A percentile compares a stretch with the other conserved stretches of the same genome.
Conservation (phyloP, 2,113 vertebrate genomes). For the Dissostichus mawsoni region DNA sequence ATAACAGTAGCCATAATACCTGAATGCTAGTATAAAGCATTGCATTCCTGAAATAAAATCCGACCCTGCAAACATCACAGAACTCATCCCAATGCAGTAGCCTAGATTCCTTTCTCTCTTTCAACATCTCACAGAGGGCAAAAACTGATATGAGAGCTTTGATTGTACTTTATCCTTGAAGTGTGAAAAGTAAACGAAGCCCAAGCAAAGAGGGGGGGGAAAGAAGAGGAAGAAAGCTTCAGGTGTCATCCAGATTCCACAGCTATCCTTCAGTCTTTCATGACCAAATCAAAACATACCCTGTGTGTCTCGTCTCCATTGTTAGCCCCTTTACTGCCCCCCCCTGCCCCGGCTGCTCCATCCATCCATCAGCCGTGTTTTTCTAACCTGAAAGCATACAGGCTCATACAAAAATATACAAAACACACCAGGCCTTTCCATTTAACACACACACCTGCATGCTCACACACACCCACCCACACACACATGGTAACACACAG, state of each 20-base stretch:
- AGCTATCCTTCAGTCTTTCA: slow-evolving; percentile 66
- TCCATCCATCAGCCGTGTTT: slow-evolving; percentile 64
- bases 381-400: slow-evolving; percentile 43
- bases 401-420: slow-evolving; percentile 12
- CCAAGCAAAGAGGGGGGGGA: slow-evolving; percentile 12
- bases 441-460: slow-evolving; percentile 1
- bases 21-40: slow-evolving; percentile 23
- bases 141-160: slow-evolving; percentile 58
- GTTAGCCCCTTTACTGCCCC: slow-evolving; percentile 50
- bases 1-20: neutral
- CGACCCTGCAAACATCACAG: slow-evolving; percentile 33
- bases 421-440: slow-evolving; percentile 30
- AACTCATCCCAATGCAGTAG: slow-evolving; percentile 48
- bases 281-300: slow-evolving; percentile 76
- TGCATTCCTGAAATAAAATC: slow-evolving; percentile 61
- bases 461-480: slow-evolving; percentile 4
- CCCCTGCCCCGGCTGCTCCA: slow-evolving; percentile 28
- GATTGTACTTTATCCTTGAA: slow-evolving; percentile 72
- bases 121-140: slow-evolving; percentile 41
- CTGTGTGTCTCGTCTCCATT: slow-evolving; percentile 52
- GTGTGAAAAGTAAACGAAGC: slow-evolving; percentile 71
- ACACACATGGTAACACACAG: neutral
- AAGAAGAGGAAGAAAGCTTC: slow-evolving; percentile 34
- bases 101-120: slow-evolving; percentile 58
- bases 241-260: slow-evolving; percentile 71